Evolutionary conservation across 2,113 vertebrate genomes (phyloP).

Genomic region (Erinaceus europaeus): DNA sequence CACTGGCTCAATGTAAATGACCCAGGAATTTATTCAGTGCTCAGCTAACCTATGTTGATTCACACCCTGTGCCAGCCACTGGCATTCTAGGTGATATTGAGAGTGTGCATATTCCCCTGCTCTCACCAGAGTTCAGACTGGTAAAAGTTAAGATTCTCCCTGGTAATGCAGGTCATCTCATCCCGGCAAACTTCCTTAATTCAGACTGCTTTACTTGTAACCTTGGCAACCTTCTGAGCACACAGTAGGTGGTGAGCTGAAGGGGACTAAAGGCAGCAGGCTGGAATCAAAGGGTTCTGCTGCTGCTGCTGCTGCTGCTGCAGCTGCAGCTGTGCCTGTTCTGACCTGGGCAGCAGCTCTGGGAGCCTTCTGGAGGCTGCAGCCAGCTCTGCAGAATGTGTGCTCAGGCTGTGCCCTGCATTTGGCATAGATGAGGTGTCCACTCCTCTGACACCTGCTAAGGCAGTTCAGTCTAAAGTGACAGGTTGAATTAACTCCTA

Average conservation of each 20-base stretch:
- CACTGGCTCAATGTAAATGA: background rate
- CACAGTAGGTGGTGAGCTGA: background rate
- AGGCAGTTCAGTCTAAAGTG: conserved; percentile 48
- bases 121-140: background rate
- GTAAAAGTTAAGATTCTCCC: background rate
- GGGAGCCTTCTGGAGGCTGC: background rate
- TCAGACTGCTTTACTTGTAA: background rate
- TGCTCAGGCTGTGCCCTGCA: background rate
- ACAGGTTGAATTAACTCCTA: conserved; percentile 54
- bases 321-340: background rate
- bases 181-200: background rate
- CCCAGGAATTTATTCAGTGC: background rate
- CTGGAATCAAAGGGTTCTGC: background rate
- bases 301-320: background rate
- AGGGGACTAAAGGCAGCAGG: background rate
- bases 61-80: background rate
- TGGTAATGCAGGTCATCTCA: background rate
- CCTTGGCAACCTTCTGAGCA: background rate
- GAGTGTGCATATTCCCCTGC: background rate
- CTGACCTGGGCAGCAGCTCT: background rate
- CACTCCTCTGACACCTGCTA: conserved; percentile 24
- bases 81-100: background rate
- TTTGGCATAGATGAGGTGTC: conserved; percentile 4
- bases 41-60: background rate
- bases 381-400: background rate